These are phyloP conservation scores for Ormyrus pomaceus DNA, from an alignment of 2,888 invertebrate genomes.

Conservation along the genomic window DNA sequence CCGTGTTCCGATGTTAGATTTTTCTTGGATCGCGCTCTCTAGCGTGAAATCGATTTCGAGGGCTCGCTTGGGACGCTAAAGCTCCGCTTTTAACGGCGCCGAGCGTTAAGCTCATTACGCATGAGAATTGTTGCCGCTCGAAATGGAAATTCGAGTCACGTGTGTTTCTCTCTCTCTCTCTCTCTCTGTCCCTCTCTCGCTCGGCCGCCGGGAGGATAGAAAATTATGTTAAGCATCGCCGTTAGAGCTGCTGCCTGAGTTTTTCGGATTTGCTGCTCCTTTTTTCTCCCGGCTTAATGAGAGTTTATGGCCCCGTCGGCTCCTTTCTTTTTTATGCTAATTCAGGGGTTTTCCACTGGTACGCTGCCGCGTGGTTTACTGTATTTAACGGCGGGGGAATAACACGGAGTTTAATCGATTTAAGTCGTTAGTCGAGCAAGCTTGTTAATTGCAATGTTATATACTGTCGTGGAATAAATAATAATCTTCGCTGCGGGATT, in stretches of 20 bases:
- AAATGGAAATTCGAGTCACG: conserved; percentile 55
- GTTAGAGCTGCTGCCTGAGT: background rate
- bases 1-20: conserved; percentile 40
- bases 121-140: conserved; percentile 55
- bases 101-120: conserved; percentile 55
- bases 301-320: background rate
- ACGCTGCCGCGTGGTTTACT: background rate
- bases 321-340: background rate
- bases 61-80: conserved; percentile 38
- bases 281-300: conserved; percentile 6
- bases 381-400: background rate
- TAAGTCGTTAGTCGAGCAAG: background rate
- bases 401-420: background rate
- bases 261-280: background rate
- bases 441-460: background rate
- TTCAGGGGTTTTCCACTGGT: background rate
- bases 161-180: background rate
- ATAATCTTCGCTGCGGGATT: no score
- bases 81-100: conserved; percentile 48
- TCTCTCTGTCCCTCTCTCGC: background rate
- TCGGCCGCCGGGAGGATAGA: conserved; percentile 12
- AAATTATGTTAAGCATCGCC: conserved; percentile 49
- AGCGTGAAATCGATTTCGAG: conserved; percentile 55
- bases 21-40: conserved; percentile 52
- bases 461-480: background rate